Conservation (phyloP, 2,113 vertebrate species). For the Gavialis gangeticus region DNA sequence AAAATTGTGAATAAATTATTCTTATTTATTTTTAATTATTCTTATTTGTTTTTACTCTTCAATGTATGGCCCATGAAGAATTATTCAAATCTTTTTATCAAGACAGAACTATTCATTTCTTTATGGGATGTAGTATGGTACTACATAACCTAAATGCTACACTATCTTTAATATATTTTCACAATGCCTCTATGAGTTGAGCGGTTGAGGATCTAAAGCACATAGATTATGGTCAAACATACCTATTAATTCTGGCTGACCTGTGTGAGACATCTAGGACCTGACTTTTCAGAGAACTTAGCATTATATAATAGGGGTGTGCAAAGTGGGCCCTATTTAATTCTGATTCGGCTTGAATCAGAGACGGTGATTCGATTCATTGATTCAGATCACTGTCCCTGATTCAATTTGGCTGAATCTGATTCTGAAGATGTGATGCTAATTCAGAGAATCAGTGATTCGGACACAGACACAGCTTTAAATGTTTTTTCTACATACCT, state of each 20-base stretch:
- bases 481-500: too few species aligned
- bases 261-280: background rate
- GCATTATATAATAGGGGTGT: too few species aligned
- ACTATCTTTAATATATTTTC: background rate
- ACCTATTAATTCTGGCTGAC: background rate
- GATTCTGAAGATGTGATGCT: too few species aligned
- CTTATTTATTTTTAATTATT: background rate
- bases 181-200: background rate
- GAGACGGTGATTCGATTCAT: too few species aligned
- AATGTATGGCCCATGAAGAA: background rate
- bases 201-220: background rate
- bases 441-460: too few species aligned
- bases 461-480: too few species aligned
- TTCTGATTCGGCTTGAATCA: too few species aligned
- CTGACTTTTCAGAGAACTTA: background rate
- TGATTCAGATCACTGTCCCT: too few species aligned
- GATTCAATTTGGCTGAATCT: too few species aligned
- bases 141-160: background rate
- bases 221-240: background rate
- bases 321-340: too few species aligned
- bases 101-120: background rate
- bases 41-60: background rate
- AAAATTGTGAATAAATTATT: background rate
- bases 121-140: background rate
- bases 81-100: background rate